Evolutionary conservation across 35 echinoderm and acorn worm genomes (phyloP).

Genomic region (Hemicentrotus pulcherrimus): DNA sequence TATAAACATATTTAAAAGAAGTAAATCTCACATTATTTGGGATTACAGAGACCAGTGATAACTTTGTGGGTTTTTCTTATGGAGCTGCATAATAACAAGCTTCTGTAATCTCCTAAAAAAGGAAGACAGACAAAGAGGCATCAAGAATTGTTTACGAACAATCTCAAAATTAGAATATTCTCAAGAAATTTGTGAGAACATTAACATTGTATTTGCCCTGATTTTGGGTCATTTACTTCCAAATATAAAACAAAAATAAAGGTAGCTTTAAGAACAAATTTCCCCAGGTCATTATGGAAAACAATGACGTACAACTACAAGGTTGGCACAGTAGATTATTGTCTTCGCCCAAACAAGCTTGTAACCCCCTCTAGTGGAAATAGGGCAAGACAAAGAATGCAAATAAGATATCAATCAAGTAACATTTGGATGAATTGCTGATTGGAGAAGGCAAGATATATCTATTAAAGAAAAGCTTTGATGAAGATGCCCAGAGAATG

Average conservation of each 20-base stretch:
- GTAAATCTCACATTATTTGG: no score
- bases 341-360: background rate
- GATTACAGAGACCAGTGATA: no score
- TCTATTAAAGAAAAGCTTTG: slow-evolving; percentile 1
- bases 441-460: slow-evolving; percentile 2
- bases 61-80: no score
- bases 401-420: slow-evolving; percentile 12
- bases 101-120: no score
- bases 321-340: background rate
- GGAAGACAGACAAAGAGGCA: no score
- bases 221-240: background rate
- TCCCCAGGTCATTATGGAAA: background rate
- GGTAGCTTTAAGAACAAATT: background rate
- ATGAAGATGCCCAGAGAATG: background rate
- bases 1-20: no score
- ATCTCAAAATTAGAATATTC: no score
- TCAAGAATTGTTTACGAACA: no score
- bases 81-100: no score
- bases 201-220: background rate
- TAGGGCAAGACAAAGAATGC: background rate
- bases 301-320: background rate
- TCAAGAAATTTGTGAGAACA: no score
- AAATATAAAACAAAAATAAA: background rate
- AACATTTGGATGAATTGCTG: background rate
- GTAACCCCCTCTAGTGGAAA: background rate